Conservation (phyloP, 2,113 vertebrate species). For the Grus americana region DNA sequence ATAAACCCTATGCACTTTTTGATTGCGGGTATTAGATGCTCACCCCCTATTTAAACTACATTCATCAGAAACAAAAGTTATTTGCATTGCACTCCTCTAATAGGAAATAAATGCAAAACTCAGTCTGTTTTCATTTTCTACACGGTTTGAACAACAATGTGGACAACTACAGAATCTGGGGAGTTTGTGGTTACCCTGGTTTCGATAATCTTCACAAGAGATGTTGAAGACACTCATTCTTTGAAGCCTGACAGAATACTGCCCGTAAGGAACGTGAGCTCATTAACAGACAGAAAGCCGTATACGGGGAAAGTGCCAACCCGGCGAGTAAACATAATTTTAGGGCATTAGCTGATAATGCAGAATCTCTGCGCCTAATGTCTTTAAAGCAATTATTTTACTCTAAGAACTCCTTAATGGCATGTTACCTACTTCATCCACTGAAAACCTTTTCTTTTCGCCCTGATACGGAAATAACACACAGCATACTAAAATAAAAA, state of each 20-base stretch:
- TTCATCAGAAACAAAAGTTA: neutral
- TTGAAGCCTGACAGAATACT: neutral
- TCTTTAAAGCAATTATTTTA: constrained; percentile 30
- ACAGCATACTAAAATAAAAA: neutral
- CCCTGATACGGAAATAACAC: neutral
- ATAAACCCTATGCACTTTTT: fast-evolving
- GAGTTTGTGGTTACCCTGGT: neutral
- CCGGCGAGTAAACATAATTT: neutral
- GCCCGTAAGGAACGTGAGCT: neutral
- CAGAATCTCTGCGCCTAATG: neutral
- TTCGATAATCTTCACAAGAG: neutral
- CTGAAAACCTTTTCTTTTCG: constrained; percentile 9
- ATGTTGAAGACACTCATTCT: neutral
- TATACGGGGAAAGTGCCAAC: neutral
- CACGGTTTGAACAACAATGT: neutral
- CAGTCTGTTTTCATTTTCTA: neutral
- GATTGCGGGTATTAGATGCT: neutral
- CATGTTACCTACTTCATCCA: neutral
- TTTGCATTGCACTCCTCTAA: neutral
- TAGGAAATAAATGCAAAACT: neutral
- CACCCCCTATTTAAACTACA: neutral
- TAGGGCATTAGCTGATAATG: constrained; percentile 26
- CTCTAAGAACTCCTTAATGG: neutral
- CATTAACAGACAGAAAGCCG: constrained; percentile 1
- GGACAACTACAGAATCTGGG: neutral